Conservation (phyloP, 2,797 vertebrate genomes). For the Hippoglossus hippoglossus region DNA sequence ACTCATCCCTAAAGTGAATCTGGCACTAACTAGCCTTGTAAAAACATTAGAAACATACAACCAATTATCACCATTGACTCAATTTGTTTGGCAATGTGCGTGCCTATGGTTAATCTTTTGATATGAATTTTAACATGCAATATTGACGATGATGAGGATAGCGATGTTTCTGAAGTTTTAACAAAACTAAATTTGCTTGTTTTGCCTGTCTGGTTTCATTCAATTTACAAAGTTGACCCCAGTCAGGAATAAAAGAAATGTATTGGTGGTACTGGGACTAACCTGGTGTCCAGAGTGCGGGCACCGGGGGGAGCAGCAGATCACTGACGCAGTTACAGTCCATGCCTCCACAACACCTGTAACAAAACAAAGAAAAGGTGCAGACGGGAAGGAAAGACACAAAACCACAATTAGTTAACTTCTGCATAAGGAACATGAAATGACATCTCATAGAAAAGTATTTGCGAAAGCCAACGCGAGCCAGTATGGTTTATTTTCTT, state of each 20-base stretch:
- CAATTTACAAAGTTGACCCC: constrained; percentile 13
- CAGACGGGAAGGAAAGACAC: neutral
- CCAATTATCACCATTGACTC: constrained; percentile 62
- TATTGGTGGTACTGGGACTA: constrained; percentile 40
- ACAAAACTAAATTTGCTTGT: constrained; percentile 26
- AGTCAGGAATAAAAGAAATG: constrained; percentile 12
- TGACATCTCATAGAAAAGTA: neutral
- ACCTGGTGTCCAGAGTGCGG: constrained; percentile 95
- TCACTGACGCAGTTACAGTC: constrained; percentile 97
- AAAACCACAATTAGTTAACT: neutral
- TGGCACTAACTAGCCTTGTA: constrained; percentile 55
- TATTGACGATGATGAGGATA: constrained; percentile 33
- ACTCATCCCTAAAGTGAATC: constrained; percentile 53
- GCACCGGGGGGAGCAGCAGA: constrained; percentile 92
- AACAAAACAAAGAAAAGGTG: constrained; percentile 26
- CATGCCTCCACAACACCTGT: constrained; percentile 87
- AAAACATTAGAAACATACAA: constrained; percentile 58
- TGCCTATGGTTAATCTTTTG: constrained; percentile 32
- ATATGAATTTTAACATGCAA: constrained; percentile 27
- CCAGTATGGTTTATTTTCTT: constrained; percentile 21
- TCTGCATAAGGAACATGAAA: neutral
- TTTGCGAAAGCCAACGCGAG: constrained; percentile 2
- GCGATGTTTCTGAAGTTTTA: constrained; percentile 21
- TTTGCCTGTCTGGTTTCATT: constrained; percentile 17
- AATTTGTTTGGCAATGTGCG: constrained; percentile 37